Percentiles rank a stretch among this genome's conserved stretches.
phyloP scores from a whole-genome alignment of 2,888 invertebrate species.

The Metallyticus violacea region DNA sequence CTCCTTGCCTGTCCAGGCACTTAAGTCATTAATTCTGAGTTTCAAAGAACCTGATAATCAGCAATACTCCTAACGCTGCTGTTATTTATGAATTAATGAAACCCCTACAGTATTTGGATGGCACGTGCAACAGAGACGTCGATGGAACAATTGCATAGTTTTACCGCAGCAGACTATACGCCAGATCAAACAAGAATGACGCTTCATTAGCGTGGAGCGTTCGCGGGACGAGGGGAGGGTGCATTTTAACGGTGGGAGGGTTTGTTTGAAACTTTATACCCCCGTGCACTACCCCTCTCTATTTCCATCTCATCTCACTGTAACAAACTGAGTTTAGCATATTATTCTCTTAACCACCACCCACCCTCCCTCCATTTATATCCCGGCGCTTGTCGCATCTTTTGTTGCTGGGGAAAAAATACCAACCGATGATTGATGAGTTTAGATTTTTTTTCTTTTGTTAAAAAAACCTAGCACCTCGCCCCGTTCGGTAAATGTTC shows the following conservation, averaged over 20 bases:
- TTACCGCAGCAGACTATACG: neutral
- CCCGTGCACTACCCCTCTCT: neutral
- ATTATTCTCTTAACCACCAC: constrained; percentile 11
- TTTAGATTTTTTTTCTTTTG: constrained; percentile 6
- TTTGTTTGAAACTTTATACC: constrained; percentile 11
- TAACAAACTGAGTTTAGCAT: constrained; percentile 14
- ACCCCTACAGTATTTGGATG: too few species aligned
- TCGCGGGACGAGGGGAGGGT: neutral
- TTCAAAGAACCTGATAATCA: too few species aligned
- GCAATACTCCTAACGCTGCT: too few species aligned
- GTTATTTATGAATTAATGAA: too few species aligned
- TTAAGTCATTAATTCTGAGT: too few species aligned
- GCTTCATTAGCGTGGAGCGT: constrained; percentile 1
- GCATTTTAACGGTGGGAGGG: constrained; percentile 8
- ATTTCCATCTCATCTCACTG: neutral
- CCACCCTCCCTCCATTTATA: neutral
- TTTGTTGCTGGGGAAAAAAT: neutral
- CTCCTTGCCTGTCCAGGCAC: too few species aligned
- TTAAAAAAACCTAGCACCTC: neutral
- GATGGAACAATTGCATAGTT: neutral
- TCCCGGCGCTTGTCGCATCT: constrained; percentile 1
- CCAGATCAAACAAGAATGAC: constrained; percentile 8
- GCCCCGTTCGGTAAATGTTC: neutral
- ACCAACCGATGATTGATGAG: constrained; percentile 15
- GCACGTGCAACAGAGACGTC: too few species aligned